A percentile compares a stretch with the other conserved stretches of the same genome.
Evolutionary conservation across 2,888 invertebrate genomes (phyloP).

Genomic region (Agriotes lineatus): DNA sequence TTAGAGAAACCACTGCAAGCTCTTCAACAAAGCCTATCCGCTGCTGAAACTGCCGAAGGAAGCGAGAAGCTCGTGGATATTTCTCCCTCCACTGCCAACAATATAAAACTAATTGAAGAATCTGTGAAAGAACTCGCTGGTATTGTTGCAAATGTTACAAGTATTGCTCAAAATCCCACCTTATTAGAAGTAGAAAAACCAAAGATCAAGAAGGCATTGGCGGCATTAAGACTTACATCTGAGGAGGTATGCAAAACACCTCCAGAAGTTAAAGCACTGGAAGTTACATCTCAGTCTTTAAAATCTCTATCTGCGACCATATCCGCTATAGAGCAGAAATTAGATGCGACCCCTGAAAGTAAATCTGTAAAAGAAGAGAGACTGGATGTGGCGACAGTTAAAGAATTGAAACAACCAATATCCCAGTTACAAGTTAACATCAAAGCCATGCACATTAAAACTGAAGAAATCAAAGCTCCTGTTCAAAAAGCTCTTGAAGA

Average conservation of each 20-base stretch:
- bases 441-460: not conserved
- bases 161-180: not conserved
- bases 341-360: not conserved
- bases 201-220: constrained; percentile 45
- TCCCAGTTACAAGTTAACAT: not conserved
- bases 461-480: not conserved
- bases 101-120: not conserved
- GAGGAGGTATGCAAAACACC: not conserved
- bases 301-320: constrained; percentile 3
- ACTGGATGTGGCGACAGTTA: not conserved
- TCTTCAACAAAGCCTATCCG: not conserved
- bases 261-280: not conserved
- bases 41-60: not conserved
- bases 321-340: not conserved
- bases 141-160: not conserved
- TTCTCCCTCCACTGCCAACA: no score
- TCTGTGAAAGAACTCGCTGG: not conserved
- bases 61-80: no score
- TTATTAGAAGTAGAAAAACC: constrained; percentile 35
- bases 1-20: no score
- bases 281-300: not conserved
- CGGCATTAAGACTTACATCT: constrained; percentile 17
- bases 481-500: not conserved
- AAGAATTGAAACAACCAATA: constrained; percentile 2
- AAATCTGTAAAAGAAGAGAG: no score